Evolutionary conservation across 1,140 invertebrate species (phyloP).

Genomic region (Mizuhopecten yessoensis): DNA sequence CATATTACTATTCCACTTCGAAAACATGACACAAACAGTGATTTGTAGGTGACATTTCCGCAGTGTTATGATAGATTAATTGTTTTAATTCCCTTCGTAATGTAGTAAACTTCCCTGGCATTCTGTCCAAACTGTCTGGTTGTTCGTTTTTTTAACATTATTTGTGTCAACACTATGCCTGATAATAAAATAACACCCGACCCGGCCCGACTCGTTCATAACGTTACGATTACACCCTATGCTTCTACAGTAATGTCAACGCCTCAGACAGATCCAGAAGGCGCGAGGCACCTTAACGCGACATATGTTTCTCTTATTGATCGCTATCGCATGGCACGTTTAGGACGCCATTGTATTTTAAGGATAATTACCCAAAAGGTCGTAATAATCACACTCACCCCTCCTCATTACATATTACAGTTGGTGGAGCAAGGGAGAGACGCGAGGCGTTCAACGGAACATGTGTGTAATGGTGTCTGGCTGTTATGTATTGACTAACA

Average conservation of each 20-base stretch:
- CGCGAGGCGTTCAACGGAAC: not conserved
- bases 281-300: slow-evolving; percentile 9
- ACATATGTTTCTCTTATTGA: slow-evolving; percentile 35
- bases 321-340: not conserved
- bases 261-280: not conserved
- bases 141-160: too few species aligned
- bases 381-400: not conserved
- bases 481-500: not conserved
- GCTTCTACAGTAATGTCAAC: not conserved
- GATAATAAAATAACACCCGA: too few species aligned
- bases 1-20: too few species aligned
- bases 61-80: too few species aligned
- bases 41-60: too few species aligned
- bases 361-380: not conserved
- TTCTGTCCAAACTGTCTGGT: not conserved
- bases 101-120: too few species aligned
- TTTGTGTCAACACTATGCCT: slow-evolving; percentile 2
- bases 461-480: not conserved
- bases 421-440: not conserved
- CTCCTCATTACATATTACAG: not conserved
- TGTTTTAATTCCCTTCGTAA: too few species aligned
- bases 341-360: not conserved
- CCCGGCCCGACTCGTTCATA: not conserved
- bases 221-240: slow-evolving; percentile 10
- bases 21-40: too few species aligned